Base-by-base conservation (phyloP, 2,888 invertebrate species). In the Margaritifera margaritifera region DNA sequence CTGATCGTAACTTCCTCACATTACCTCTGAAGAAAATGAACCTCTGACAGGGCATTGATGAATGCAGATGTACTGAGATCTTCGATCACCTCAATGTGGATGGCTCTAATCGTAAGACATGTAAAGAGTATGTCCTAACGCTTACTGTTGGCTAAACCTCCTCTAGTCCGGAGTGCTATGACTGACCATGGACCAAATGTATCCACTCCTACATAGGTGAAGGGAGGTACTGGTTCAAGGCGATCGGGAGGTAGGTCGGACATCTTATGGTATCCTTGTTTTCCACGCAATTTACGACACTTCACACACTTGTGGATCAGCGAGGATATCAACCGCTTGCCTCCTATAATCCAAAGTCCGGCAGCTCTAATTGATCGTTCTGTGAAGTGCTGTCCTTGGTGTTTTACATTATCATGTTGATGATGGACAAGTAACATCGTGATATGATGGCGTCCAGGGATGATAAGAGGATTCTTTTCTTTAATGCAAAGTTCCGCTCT, bases 371-470 rank as follows among this genome's bases (percentile, higher is more conserved):
- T 55, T 4, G 75, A 71, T 22, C 72, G 75, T 55, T 78, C 71
- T n/a, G 80, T 78, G 24, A 80, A 65, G 52, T 67, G 71, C 19
- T 74, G 58, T 4, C 79, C 75, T 55, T 79, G 77, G 56, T 79
- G 79, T 4, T 75, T 50, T 15, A 77, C 67, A 1, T 55, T 11
- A 18, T 42, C 61, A 61, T 74, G 79, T 52, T 56, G 75, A 59
- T 72, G 65, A 22, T 69, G 60, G 2, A 75, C 57, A 15, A 79
- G 22, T 6, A 78, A 56, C 20, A 42, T 58, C 6, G 66, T 67
- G 25, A 76, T 55, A 54, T 76, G 76, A 42, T 65, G 53, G 18
- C 56, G 54, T 25, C 57, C 60, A 6, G 74, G 72, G 6, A 74
- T 31, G 31, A 71, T 67, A 19, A 57, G 22, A 2, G 77, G 74